Evolutionary conservation across 2,113 vertebrate genomes (phyloP).

Genomic region (Mormoops blainvillei): DNA sequence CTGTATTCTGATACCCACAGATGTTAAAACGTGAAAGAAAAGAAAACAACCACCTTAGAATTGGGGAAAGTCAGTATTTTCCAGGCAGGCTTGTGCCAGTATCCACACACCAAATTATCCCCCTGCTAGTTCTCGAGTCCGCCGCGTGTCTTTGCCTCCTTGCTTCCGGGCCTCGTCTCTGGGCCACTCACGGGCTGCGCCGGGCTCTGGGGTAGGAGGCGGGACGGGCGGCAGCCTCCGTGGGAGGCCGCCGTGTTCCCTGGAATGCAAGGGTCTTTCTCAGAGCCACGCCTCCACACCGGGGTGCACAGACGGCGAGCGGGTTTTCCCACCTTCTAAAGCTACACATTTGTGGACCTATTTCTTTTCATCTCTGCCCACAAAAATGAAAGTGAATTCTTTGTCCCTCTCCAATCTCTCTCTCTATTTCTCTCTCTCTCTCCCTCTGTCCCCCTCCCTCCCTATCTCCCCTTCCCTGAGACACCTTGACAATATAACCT

Average conservation of each 20-base stretch:
- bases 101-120: background rate
- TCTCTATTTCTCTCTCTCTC: no score
- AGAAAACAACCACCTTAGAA: background rate
- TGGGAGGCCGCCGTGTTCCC: background rate
- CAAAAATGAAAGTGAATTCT: background rate
- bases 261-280: background rate
- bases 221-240: no score
- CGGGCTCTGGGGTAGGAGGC: background rate
- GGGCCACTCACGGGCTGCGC: background rate
- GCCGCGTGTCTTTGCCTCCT: rapidly evolving
- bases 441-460: no score
- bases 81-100: background rate
- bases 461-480: no score
- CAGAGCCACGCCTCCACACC: background rate
- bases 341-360: background rate
- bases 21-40: background rate
- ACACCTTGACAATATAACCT: no score
- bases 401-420: background rate
- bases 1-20: no score
- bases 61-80: background rate
- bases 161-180: background rate
- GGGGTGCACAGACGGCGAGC: background rate
- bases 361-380: background rate
- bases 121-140: background rate
- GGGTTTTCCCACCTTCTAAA: background rate